These are phyloP conservation scores for Neodiprion virginianus DNA, from an alignment of 1,140 invertebrate genomes.

Conservation along the genomic window DNA sequence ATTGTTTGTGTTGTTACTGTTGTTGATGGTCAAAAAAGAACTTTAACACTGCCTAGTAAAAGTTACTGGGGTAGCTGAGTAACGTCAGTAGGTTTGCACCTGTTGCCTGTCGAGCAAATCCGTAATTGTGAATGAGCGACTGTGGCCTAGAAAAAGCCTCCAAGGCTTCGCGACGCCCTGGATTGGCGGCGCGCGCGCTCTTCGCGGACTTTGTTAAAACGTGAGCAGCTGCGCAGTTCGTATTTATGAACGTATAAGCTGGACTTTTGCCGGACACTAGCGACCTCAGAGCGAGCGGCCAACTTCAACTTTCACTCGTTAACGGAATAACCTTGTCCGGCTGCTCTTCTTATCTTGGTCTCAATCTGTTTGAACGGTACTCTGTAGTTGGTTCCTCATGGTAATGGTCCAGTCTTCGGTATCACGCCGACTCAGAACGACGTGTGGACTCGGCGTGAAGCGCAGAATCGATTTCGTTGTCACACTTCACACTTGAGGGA, in stretches of 20 bases:
- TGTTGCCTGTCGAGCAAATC: constrained; percentile 8
- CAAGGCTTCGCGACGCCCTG: background rate
- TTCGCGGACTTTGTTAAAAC: background rate
- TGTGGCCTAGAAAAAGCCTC: background rate
- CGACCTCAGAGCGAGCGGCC: background rate
- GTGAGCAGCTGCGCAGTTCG: background rate
- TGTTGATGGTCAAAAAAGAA: background rate
- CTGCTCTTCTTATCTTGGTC: background rate
- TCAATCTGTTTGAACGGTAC: too few relatives aligned
- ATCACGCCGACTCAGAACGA: background rate
- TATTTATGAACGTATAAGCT: background rate
- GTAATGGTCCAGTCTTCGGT: background rate
- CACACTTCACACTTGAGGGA: too few relatives aligned
- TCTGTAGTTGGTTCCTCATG: background rate
- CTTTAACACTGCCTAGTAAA: background rate
- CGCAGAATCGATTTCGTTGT: too few relatives aligned
- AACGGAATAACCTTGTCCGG: background rate
- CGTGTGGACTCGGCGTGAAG: too few relatives aligned
- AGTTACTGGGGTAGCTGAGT: background rate
- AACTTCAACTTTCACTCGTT: background rate
- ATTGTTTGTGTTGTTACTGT: constrained; percentile 60
- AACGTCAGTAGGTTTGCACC: constrained; percentile 5
- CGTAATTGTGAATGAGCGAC: constrained; percentile 13
- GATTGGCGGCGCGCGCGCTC: background rate
- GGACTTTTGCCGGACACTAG: background rate